phyloP scores from a whole-genome alignment of 1,140 invertebrate species.

The Bombus sylvicola region DNA sequence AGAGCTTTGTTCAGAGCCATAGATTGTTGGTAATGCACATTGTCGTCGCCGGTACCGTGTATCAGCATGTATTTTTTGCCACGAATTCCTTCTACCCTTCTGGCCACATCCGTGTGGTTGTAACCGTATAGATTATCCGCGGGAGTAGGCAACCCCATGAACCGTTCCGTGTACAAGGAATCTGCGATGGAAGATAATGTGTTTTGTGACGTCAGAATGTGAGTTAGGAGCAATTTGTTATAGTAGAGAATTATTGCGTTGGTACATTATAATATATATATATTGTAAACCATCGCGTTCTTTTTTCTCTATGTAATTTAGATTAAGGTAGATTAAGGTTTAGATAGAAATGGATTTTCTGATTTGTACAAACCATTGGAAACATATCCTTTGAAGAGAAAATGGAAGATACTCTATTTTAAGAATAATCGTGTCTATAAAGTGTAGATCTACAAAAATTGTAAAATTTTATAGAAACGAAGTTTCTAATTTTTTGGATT shows the following conservation, averaged over 20 bases:
- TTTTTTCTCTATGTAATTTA: not conserved
- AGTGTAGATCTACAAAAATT: not conserved
- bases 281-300: not conserved
- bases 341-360: not conserved
- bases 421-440: not conserved
- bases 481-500: not conserved
- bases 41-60: slow-evolving; percentile 87
- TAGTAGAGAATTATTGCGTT: not conserved
- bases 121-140: slow-evolving; percentile 85
- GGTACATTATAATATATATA: too few species aligned
- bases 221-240: not conserved
- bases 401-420: not conserved
- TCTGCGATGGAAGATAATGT: slow-evolving; percentile 80
- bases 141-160: slow-evolving; percentile 85
- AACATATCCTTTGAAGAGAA: not conserved
- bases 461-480: not conserved
- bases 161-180: slow-evolving; percentile 88
- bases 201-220: accelerated
- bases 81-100: slow-evolving; percentile 82
- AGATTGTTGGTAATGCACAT: slow-evolving; percentile 88
- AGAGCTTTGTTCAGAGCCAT: slow-evolving; percentile 86
- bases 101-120: slow-evolving; percentile 82
- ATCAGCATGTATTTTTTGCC: slow-evolving; percentile 85
- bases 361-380: not conserved
- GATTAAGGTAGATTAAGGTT: not conserved